Base-by-base conservation (phyloP, 2,888 invertebrate species). In the Hipparchia semele region DNA sequence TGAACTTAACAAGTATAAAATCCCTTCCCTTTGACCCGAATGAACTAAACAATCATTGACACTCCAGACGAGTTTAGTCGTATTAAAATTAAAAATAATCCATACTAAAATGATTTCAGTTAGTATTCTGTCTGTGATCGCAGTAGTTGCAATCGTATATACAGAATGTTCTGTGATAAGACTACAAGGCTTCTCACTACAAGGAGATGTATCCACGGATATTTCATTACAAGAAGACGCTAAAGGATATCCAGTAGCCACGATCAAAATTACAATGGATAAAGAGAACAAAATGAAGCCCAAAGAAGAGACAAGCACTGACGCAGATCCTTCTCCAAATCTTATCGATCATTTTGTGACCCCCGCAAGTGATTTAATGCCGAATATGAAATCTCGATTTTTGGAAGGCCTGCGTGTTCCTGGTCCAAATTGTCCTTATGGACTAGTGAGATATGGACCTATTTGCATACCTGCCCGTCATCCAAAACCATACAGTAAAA, bases 91-190 rank as follows among this genome's bases (percentile, higher is more conserved):
- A 13, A 9, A 49, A 7, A 62, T 5, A 23, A 33, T 7, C 13
- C 7, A 23, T 45, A 62, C 13, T 10, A 23, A 23, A 23, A 67
- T 67, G 67, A 67, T 68, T 68, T 12, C 51, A 49, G 49, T 68
- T 12, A 7, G 23, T 23, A 23, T 23, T 13, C 23, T 67, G 6
- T 67, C 67, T 13, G 45, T 68, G 10, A 5, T 68, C 33, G 12
- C n/a, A n/a, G 46, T 68, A 6, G n/a, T 68, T 51, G 51, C 51
- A 39, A 6, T 75, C 12, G 49, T 70, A 7, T 67, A 56, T 8
- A 67, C 68, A 12, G 72, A 77, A 62, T 72, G 76, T 61, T 70
- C 77, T 8, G 75, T 78, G 7, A 77, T 78, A 56, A 77, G 58
- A 71, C 66, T 78, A 23, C 77, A 73, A 39, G 75, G 73, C 2